Base-by-base conservation (phyloP, 23 tunicate genomes). In the Ciona savignyi region DNA sequence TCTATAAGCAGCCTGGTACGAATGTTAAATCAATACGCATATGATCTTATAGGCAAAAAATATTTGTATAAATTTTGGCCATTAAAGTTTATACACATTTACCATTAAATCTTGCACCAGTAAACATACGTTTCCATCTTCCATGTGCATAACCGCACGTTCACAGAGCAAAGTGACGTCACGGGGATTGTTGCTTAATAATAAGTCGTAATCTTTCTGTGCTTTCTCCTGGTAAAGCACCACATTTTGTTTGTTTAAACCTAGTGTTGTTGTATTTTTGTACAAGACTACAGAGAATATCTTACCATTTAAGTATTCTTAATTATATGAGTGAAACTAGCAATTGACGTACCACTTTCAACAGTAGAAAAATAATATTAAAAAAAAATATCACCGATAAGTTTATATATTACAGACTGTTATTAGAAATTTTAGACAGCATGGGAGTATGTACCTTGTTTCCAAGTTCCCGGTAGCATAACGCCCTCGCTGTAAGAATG, bases 391-490 rank as follows among this genome's bases (percentile, higher is more conserved):
- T n/a, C n/a, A n/a, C n/a, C n/a, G n/a, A n/a, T n/a, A n/a, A n/a
- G n/a, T n/a, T n/a, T n/a, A n/a, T n/a, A n/a, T n/a, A n/a, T n/a
- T n/a, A n/a, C n/a, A n/a, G n/a, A n/a, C n/a, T n/a, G n/a, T n/a
- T n/a, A n/a, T n/a, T n/a, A n/a, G n/a, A n/a, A n/a, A n/a, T n/a
- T n/a, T n/a, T n/a, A n/a, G n/a, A n/a, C n/a, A n/a, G n/a, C n/a
- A n/a, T n/a, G 61, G 15, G 20, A 11, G 15, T 49, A 63, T 69
- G n/a, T 64, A 88, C 96, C 77, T 88, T 82, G 49, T 88, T 73
- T 1, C 96, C 96, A 3, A 81, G 75, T 63, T 88, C 96, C 27
- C 87, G 76, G 70, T 81, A 78, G 80, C 96, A 88, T 1, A 74
- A 67, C 1, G 96, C 96, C 33, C 96, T 71, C 27, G 87, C 87